These are phyloP conservation scores for Cariama cristata DNA, from an alignment of 2,113 vertebrate species.

Conservation along the genomic window DNA sequence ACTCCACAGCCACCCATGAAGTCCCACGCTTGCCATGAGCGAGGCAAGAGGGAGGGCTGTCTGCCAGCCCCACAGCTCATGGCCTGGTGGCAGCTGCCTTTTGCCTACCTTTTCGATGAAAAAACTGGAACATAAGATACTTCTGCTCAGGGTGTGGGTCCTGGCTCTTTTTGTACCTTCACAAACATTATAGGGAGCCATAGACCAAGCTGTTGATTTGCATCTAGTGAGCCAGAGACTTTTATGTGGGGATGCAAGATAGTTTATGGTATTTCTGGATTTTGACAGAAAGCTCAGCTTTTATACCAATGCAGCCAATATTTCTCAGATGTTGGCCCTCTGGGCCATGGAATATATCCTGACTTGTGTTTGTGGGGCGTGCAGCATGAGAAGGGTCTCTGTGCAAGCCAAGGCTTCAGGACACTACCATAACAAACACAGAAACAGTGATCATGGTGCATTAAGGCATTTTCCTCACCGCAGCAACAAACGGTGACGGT, in stretches of 20 bases:
- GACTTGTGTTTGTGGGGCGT: background rate
- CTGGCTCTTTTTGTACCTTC: accelerated
- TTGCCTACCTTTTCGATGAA: background rate
- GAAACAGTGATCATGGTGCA: accelerated
- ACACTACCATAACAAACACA: background rate
- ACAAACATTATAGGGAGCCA: background rate
- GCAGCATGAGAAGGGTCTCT: background rate
- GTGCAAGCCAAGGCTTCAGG: background rate
- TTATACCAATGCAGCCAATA: background rate
- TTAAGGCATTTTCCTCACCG: background rate
- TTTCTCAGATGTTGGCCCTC: background rate
- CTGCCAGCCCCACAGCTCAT: accelerated
- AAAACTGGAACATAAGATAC: background rate
- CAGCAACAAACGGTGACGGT: background rate
- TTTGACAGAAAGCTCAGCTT: background rate
- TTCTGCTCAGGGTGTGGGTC: background rate
- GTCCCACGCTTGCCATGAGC: accelerated
- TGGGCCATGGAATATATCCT: background rate
- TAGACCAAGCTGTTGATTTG: background rate
- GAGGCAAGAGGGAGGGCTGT: background rate
- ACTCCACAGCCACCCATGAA: background rate
- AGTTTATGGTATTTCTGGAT: background rate
- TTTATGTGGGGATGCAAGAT: background rate
- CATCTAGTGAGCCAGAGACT: background rate
- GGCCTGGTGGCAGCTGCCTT: background rate